Conservation (phyloP, 2,888 invertebrate species). For the Sphaerophoria taeniata region DNA sequence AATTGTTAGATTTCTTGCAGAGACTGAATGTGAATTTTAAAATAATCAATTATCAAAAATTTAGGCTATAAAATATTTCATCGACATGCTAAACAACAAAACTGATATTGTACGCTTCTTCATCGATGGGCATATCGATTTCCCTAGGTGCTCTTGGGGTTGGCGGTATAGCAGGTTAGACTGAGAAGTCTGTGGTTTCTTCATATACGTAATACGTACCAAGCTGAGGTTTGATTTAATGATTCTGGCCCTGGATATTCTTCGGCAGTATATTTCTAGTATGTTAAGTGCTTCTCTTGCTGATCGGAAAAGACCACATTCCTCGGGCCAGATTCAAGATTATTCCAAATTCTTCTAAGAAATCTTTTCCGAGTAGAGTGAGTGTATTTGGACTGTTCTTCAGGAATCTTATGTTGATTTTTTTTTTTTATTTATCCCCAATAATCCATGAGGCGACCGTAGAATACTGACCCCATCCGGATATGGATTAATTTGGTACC, state of each 20-base stretch:
- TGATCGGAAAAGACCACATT: neutral
- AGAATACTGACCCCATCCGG: too few relatives aligned
- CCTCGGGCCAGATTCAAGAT: conserved; percentile 1
- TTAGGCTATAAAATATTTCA: too few relatives aligned
- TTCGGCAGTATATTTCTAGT: neutral
- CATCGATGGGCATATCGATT: neutral
- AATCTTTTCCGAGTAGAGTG: conserved; percentile 7
- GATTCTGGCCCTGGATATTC: neutral
- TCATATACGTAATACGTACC: neutral
- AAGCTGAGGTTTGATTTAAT: neutral
- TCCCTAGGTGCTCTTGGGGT: neutral
- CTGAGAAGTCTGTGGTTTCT: neutral
- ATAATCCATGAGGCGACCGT: too few relatives aligned
- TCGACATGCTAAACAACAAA: too few relatives aligned
- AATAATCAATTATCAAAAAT: too few relatives aligned
- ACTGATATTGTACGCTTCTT: too few relatives aligned
- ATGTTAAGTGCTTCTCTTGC: neutral
- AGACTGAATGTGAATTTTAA: too few relatives aligned
- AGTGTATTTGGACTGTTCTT: neutral
- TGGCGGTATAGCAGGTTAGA: neutral
- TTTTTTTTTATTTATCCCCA: too few relatives aligned
- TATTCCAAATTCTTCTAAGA: conserved; percentile 3
- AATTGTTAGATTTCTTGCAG: too few relatives aligned
- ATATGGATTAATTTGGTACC: too few relatives aligned
- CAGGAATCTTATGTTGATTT: neutral